Base-by-base conservation (phyloP, 2,797 vertebrate species). In the Crax fasciolata region DNA sequence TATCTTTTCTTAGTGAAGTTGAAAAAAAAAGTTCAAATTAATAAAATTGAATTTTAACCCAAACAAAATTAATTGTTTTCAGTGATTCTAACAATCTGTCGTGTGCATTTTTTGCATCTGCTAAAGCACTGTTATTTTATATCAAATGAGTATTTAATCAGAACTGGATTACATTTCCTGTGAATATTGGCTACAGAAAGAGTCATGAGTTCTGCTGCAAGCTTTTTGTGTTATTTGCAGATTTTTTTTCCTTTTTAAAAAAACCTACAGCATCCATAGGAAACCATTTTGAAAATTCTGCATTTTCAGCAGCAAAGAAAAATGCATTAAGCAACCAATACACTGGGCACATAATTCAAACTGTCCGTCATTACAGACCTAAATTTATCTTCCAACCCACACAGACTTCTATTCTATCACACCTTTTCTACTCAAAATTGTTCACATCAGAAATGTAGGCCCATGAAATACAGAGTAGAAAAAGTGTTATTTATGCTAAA, bases 371-470 rank as follows among this genome's bases (percentile, higher is more conserved):
- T 96, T 96, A 94, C 41, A 87, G 84, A 51, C 44, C 89, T 94
- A 96, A 96, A 95, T 95, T 97, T 96, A 95, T 96, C 95, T 95
- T 87, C 46, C 82, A 90, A 76, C 91, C 95, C 92, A 96, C 91
- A 87, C 66, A 91, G 72, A 81, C 81, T 91, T 87, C 82, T 75
- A 66, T 71, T 89, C 87, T 54, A 91, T 91, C 89, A 90, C 68
- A 81, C 55, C 80, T 95, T 92, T 89, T 88, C 62, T 67, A 55
- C 89, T 94, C 86, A 61, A 92, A 95, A 92, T 89, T 96, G 93
- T 91, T 95, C 95, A 72, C 70, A 96, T 86, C 85, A 90, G 83
- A 95, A 95, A 88, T 48, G 65, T 59, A 81, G 41, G 83, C 80
- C 90, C 43, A 70, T 66, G 88, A 94, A 96, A 94, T 84, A 72